Evolutionary conservation across 2,113 vertebrate species (phyloP), one percentile per base, ranked within the genome.

Genomic region (Crocuta crocuta): DNA sequence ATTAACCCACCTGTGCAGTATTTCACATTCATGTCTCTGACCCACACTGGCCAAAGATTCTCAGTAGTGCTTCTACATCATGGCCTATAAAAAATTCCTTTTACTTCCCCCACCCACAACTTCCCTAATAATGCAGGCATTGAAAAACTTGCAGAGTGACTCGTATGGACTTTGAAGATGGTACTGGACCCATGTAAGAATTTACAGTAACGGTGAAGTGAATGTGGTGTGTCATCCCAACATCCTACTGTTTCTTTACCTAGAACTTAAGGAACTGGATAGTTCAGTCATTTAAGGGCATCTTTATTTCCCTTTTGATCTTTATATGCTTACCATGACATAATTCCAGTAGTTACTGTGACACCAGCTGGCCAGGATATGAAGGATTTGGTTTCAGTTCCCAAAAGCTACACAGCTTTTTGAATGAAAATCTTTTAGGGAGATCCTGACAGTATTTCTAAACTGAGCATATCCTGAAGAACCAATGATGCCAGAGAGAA

Each of bases 361-460:
- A 35, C 12, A 71, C 13, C 8, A 79, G 79, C 66, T 96, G 65
- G 50, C 68, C 24, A 85, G n/a, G 81, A 89, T 85, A 68, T 23
- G 45, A 91, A 65, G 53, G 61, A 89, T 39, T 39, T 39, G 33
- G 10, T 93, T 28, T 17, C 17, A 61, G 33, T 26, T 83, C 81
- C 28, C 45, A 21, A 61, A 70, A 80, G 63, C 23, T 19, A 71
- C 26, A 45, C 7, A 63, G 74, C 50, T 86, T 86, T 13, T 33
- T 80, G 23, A 53, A 39, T 85, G 24, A 86, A 83, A 92, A 39
- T 53, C 68, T 90, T 89, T 84, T 65, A 86, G 35, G n/a, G 48
- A 35, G 81, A 86, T 71, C 35, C 71, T 84, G 58, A 70, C 12
- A 89, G n/a, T 79, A 68, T 93, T 94, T 96, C 68, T 88, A 93